A percentile compares a stretch with the other conserved stretches of the same genome.
These are phyloP conservation scores for Caenorhabditis inopinata DNA, from an alignment of 1,140 invertebrate species.

Conservation along the genomic window DNA sequence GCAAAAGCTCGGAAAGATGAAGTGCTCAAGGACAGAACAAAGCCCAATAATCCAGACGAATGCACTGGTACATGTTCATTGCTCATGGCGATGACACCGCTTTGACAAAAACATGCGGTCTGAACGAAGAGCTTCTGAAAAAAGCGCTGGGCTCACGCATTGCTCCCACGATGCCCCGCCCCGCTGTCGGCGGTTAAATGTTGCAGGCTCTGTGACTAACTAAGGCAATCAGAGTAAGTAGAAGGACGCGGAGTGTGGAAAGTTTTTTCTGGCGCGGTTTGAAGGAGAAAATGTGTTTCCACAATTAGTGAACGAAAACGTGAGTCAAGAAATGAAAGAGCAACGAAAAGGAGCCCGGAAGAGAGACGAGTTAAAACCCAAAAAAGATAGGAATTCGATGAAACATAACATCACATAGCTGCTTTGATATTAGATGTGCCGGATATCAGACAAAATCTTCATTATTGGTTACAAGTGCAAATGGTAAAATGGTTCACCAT, in stretches of 20 bases:
- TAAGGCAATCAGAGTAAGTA: constrained; percentile 34
- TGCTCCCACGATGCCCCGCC: not conserved
- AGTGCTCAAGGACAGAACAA: not conserved
- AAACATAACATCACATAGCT: constrained; percentile 22
- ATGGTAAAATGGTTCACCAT: no score
- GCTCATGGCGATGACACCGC: constrained; percentile 19
- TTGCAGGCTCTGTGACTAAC: constrained; percentile 10
- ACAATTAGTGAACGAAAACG: not conserved
- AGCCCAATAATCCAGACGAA: constrained; percentile 18
- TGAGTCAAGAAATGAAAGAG: not conserved
- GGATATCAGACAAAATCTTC: no score
- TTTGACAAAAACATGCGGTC: not conserved
- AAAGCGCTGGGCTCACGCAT: not conserved
- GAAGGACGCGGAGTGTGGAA: not conserved
- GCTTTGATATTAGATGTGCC: not conserved
- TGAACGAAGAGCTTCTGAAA: not conserved
- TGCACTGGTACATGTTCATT: constrained; percentile 26
- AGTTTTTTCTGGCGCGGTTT: constrained; percentile 16
- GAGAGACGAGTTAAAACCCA: not conserved
- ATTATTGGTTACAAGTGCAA: no score
- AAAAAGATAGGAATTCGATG: constrained; percentile 6
- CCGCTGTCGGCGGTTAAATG: not conserved
- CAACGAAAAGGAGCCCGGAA: not conserved
- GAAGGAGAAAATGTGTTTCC: not conserved
- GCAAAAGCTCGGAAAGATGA: not conserved